phyloP scores from a whole-genome alignment of 2,113 vertebrate genomes.

The Orycteropus afer region DNA sequence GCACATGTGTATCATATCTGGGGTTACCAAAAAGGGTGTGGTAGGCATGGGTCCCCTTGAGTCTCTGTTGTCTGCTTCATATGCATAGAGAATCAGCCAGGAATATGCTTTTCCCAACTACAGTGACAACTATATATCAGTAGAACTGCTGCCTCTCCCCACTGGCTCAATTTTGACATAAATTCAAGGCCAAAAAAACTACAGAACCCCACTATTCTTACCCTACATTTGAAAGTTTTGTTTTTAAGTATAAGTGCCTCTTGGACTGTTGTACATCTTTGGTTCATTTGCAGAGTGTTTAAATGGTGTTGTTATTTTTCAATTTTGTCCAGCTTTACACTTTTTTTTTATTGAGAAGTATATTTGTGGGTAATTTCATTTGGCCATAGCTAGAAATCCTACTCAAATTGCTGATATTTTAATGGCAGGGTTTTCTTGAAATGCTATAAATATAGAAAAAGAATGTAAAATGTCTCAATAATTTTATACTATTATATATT shows the following conservation, averaged over 20 bases:
- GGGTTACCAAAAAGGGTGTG: background rate
- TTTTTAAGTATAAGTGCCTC: background rate
- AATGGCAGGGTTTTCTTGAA: background rate
- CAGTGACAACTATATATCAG: background rate
- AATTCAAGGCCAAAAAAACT: background rate
- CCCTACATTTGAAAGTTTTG: background rate
- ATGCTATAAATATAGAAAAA: background rate
- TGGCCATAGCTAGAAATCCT: constrained; percentile 15
- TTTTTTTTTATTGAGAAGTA: background rate
- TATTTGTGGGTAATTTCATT: background rate
- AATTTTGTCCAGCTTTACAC: background rate
- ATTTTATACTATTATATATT: constrained; percentile 32
- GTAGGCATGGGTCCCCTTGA: background rate
- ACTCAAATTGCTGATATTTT: constrained; percentile 5
- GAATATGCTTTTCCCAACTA: background rate
- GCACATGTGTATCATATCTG: background rate
- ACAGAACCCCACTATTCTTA: background rate
- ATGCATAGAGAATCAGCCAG: background rate
- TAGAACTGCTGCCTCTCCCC: background rate
- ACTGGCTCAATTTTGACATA: background rate
- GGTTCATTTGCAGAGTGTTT: background rate
- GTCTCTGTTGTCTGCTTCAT: background rate
- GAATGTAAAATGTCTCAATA: background rate
- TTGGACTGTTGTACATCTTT: background rate
- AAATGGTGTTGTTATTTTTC: background rate